Percentiles rank a stretch among this genome's conserved stretches.
Conservation (phyloP, 2,113 vertebrate genomes). For the Cygnus buccinator region DNA sequence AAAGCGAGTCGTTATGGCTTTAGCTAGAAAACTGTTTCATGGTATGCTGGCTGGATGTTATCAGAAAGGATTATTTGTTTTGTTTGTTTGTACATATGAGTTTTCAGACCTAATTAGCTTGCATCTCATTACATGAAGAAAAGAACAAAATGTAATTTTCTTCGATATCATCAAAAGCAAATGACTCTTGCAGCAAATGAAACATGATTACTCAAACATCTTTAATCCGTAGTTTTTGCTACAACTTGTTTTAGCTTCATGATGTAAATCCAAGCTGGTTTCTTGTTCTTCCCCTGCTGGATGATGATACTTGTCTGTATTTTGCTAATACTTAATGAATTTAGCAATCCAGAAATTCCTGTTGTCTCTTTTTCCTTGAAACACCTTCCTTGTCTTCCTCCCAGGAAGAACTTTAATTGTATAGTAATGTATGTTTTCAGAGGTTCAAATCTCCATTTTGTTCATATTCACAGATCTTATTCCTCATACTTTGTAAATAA, state of each 20-base stretch:
- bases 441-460: not conserved
- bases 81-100: not conserved
- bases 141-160: conserved; percentile 21
- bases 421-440: accelerated
- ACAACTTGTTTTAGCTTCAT: not conserved
- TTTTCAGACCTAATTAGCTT: conserved; percentile 14
- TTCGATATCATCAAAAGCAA: conserved; percentile 3
- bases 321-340: conserved; percentile 4
- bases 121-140: not conserved
- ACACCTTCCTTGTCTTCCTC: not conserved
- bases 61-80: not conserved
- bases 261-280: not conserved
- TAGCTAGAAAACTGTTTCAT: not conserved
- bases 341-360: not conserved
- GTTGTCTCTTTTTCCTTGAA: not conserved
- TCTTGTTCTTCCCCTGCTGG: not conserved
- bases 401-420: not conserved
- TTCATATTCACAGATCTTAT: not conserved
- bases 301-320: not conserved
- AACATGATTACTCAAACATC: not conserved
- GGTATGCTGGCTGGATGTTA: not conserved
- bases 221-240: conserved; percentile 37
- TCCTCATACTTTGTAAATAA: not conserved
- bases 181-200: conserved; percentile 11
- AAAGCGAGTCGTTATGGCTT: not conserved